phyloP scores from a whole-genome alignment of 92 coral and sea anemone genomes.

The Diadumene lineata region DNA sequence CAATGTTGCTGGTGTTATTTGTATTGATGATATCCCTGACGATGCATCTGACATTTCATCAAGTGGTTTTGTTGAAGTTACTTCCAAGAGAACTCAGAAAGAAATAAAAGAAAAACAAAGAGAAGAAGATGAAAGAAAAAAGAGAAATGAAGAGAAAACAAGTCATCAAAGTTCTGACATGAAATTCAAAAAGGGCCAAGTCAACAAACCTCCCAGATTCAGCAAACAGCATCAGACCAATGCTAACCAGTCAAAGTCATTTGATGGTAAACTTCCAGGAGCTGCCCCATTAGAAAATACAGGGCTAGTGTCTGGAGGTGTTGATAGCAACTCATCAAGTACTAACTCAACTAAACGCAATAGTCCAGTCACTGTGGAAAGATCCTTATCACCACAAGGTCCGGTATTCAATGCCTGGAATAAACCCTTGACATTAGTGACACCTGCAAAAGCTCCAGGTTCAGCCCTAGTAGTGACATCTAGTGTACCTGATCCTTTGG shows the following conservation, averaged over 20 bases:
- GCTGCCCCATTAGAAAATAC: conserved; percentile 60
- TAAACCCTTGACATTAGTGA: conserved; percentile 80
- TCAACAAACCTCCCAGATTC: conserved; percentile 90
- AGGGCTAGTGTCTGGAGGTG: conserved; percentile 45
- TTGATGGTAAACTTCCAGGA: conserved; percentile 51
- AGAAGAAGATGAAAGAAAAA: conserved; percentile 90
- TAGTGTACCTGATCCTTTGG: conserved; percentile 89
- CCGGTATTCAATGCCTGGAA: conserved; percentile 97
- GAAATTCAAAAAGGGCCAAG: conserved; percentile 68
- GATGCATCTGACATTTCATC: conserved; percentile 94
- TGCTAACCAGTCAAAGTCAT: conserved; percentile 54
- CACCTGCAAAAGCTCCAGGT: conserved; percentile 88
- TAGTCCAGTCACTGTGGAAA: conserved; percentile 87
- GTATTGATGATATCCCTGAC: conserved; percentile 93
- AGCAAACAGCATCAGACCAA: conserved; percentile 74
- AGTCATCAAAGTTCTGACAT: conserved; percentile 56
- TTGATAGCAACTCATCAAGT: conserved; percentile 76
- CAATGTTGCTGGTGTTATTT: conserved; percentile 93
- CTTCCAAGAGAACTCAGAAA: conserved; percentile 90
- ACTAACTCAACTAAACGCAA: conserved; percentile 86
- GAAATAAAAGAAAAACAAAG: conserved; percentile 92
- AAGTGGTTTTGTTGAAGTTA: conserved; percentile 98
- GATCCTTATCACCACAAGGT: conserved; percentile 84
- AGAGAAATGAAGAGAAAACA: conserved; percentile 76
- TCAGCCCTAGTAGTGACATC: conserved; percentile 54